Conservation (phyloP, 2,113 vertebrate genomes). For the Panthera tigris region DNA sequence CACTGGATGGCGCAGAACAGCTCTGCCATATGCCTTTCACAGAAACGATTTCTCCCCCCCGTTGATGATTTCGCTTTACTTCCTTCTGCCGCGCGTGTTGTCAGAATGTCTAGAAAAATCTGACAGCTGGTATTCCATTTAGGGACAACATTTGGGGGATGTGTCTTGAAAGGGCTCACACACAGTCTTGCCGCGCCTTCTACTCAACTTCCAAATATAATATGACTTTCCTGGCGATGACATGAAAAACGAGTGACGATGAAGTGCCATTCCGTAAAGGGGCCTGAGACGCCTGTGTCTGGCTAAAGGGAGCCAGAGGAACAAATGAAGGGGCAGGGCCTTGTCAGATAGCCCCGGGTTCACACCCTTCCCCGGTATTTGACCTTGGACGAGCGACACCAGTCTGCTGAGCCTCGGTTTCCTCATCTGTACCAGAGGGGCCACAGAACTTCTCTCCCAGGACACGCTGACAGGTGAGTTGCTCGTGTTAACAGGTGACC, state of each 20-base stretch:
- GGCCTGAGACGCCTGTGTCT: rapidly evolving
- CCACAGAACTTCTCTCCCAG: background rate
- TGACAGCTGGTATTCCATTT: conserved; percentile 58
- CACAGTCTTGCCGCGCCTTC: background rate
- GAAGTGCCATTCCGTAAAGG: rapidly evolving
- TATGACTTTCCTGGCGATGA: background rate
- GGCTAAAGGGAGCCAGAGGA: background rate
- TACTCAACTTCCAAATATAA: background rate
- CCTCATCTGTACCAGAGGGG: background rate
- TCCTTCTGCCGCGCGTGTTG: background rate
- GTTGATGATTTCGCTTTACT: background rate
- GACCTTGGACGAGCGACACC: background rate
- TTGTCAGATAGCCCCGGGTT: background rate
- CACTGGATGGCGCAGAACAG: rapidly evolving
- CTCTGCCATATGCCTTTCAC: background rate
- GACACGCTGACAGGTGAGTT: background rate
- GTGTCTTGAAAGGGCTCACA: conserved; percentile 19
- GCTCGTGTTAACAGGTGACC: background rate
- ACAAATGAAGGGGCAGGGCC: background rate
- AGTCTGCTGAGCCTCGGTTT: background rate
- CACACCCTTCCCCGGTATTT: background rate
- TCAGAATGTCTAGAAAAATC: conserved; percentile 29
- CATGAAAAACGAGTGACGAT: background rate
- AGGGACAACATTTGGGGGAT: background rate
- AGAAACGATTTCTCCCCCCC: background rate